Evolutionary conservation across 2,888 invertebrate species (phyloP), one percentile per base, ranked within the genome.

Genomic region (Eupithecia insigniata): DNA sequence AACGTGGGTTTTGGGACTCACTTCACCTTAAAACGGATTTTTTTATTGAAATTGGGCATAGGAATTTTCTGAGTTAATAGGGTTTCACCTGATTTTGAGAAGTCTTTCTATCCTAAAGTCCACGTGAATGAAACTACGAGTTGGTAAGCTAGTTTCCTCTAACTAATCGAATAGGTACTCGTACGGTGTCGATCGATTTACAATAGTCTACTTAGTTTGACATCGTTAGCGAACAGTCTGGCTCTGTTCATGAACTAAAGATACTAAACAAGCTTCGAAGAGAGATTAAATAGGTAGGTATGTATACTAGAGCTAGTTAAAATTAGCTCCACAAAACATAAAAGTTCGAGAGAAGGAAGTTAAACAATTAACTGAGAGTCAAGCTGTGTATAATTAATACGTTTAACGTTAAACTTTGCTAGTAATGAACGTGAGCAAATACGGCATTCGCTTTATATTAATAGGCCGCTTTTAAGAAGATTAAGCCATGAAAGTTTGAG

Each of bases 401-500:
- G 62, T 60, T 74, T 74, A 71, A 72, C 74, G 75, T 74, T 75
- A 69, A 74, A 76, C 75, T 78, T 79, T 75, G 69, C 67, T 73
- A 77, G 67, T 75, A 79, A 78, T 80, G 75, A 76, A 78, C 78
- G 78, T 58, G 78, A 83, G 82, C 82, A 85, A 85, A 84, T 82
- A 82, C 78, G 78, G 79, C 77, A 76, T 76, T 79, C 79, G 77
- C 79, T 83, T 84, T 83, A 80, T 84, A 85, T 85, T 83, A 85
- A 84, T 85, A 85, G 82, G 79, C 77, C 69, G 80, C 85, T 83
- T 84, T 84, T 83, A 84, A 84, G 79, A 79, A 83, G 85, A 87
- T 86, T 87, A 87, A 81, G 83, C 78, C 80, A 80, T 84, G 80
- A 83, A 88, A 85, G 82, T 87, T 87, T 83, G 78, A 84, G 76